Base-by-base conservation (phyloP, 1,140 invertebrate genomes). In the Drosophila quadrilineata region DNA sequence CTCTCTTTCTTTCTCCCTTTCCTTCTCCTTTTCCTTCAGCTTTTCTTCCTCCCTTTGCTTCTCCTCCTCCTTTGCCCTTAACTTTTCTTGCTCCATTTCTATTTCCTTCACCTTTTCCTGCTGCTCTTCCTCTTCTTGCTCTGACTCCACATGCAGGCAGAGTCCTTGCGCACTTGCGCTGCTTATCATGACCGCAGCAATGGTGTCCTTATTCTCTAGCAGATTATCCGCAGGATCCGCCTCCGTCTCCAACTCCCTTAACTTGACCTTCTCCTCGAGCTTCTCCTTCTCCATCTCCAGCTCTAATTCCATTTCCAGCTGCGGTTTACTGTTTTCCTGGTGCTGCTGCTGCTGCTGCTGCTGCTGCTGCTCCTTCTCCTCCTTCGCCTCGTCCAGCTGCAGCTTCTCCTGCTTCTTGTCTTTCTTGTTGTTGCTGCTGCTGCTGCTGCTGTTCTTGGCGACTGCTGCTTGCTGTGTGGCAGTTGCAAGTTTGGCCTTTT, bases 161-260 rank as follows among this genome's bases (percentile, higher is more conserved):
- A 82, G 45, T 17, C 76, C 76, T 36, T 82, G 77, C 4, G 72
- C 75, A 48, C 65, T 86, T 54, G 71, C 82, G 45, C 70, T 82
- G 60, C 64, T 87, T 14, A 74, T 52, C 79, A 84, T 77, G 0
- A 68, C 65, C 0, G 75, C 84, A 1, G 76, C 72, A 21, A 75
- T 71, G 26, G 48, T 60, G 0, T 26, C 48, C 14, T 65, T 71
- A 12, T 80, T 75, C 26, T 75, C 71, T 53, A 82, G 22, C 48
- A 82, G 8, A 17, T 56, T 65, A 29, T 75, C 82, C 0, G 71
- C 69, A 48, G 80, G 45, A 49, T 85, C 75, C 0, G 50, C 19
- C 2, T 82, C 72, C 9, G 6, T 28, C 2, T 8, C 21, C 16
- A 10, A 17, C 9, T 8, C 10, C 14, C 31, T 45, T 24, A 16